Evolutionary conservation across 2,113 vertebrate genomes (phyloP), one percentile per base, ranked within the genome.

Genomic region (Catharus bicknelli): DNA sequence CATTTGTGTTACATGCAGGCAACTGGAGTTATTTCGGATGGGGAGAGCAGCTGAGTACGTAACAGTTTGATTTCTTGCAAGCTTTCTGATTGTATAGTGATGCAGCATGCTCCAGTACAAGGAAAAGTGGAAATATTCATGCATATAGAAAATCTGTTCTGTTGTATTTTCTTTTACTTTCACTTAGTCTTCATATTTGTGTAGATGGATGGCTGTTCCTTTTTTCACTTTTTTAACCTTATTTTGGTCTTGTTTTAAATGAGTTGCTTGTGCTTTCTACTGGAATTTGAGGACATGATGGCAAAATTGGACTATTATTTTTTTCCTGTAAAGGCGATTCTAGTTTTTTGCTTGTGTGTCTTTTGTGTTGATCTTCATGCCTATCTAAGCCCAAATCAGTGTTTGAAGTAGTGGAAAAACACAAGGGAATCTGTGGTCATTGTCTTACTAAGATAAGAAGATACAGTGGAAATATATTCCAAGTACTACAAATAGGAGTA

Each of bases 1-100:
- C 96, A 70, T 98, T 97, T 98, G 96, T 96, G 96, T 96, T 98
- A 98, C 98, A 96, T 97, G 96, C 99, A 99, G 99, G 99, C 98
- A 98, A 98, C 98, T 98, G 98, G 98, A 98, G 96, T 97, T 99
- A 99, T 99, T 99, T 99, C 97, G 98, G 99, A 99, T 99, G 99
- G 99, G 98, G 98, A 97, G 98, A 99, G 83, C 97, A 98, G 87
- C 97, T 97, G 97, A 99, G 99, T 99, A 99, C 98, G 99, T 99
- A 99, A 98, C 95, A 90, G 90, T 97, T 95, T 93, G 92, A 97
- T 97, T 97, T 87, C 64, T 96, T 94, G 74, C 77, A 85, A 88
- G 93, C 95, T 94, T 84, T 83, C 85, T 95, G 83, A 90, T 94
- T 15, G 82, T 96, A 7, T 92, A 96, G 90, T 93, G 34, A 67